Base-by-base conservation (phyloP, 1,140 invertebrate genomes). In the Probaryconus sp. region DNA sequence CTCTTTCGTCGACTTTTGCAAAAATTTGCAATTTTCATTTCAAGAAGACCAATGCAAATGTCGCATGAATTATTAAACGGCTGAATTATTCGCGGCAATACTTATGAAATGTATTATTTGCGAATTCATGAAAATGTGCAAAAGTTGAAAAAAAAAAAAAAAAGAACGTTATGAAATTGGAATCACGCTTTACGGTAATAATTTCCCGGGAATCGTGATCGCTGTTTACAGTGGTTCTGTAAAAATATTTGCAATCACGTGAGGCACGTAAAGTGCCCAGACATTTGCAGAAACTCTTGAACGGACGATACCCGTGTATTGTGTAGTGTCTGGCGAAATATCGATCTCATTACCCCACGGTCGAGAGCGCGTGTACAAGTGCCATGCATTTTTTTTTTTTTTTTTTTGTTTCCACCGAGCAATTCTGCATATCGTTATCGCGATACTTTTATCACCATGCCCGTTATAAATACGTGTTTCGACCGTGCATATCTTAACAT, bases 261-360 rank as follows among this genome's bases (percentile, higher is more conserved):
- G 50, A 53, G 11, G 40, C 35, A 5, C 21, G 43, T 51, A 38
- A 38, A 33, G 45, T 43, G 13, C 3, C n/a, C 48, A 51, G 42
- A 37, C 21, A 48, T 48, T 38, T 35, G 35, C 20, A 28, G 30
- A 33, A 65, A 40, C 53, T 58, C 53, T 68, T 11, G 35, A 56
- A 20, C 18, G 21, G 43, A 64, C 45, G 45, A 63, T 50, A 35
- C 38, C 20, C 14, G 45, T 21, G 11, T 56, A 45, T 43, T 31
- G 30, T 16, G 17, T 7, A 31, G 31, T 30, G 50, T 48, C 33
- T 56, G 63, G 50, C 40, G 45, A 47, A 58, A 58, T 68, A 68
- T 68, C 53, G 64, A 68, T 68, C 43, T 68, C 48, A 68, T 68
- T 68, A 68, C 10, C 17, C 18, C 18, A 37, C 43, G 33, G 43